Conservation (phyloP, 2,888 invertebrate genomes). For the Nemotelus pantherinus region DNA sequence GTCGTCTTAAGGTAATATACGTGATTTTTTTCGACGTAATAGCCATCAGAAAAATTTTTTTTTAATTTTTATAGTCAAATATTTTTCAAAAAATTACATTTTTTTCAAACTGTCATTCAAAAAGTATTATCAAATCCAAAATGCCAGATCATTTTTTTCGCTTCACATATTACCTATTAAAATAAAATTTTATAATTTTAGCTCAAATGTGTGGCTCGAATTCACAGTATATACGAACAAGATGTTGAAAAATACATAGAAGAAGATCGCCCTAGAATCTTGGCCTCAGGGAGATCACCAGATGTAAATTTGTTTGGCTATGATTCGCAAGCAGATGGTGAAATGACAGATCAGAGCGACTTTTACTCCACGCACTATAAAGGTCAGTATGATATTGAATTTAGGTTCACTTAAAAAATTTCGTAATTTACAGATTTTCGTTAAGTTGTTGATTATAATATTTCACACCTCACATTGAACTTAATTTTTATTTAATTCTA, state of each 20-base stretch:
- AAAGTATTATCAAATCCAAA: too few relatives aligned
- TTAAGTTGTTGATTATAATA: too few relatives aligned
- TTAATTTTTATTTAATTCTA: too few relatives aligned
- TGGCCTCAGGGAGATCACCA: slow-evolving; percentile 64
- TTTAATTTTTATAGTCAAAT: background rate
- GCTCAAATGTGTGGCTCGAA: slow-evolving; percentile 63
- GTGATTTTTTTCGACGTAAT: background rate
- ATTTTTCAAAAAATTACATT: too few relatives aligned
- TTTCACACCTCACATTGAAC: too few relatives aligned
- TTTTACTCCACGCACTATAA: slow-evolving; percentile 60
- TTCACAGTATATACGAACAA: slow-evolving; percentile 63
- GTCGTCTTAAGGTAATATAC: slow-evolving; percentile 60
- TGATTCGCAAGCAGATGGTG: slow-evolving; percentile 59
- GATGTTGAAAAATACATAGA: slow-evolving; percentile 63
- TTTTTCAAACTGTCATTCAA: too few relatives aligned
- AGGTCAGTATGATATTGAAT: slow-evolving; percentile 56
- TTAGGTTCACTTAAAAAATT: background rate
- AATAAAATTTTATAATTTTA: slow-evolving; percentile 48
- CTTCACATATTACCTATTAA: background rate
- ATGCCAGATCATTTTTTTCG: too few relatives aligned
- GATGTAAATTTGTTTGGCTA: slow-evolving; percentile 62
- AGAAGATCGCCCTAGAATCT: slow-evolving; percentile 63
- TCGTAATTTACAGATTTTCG: too few relatives aligned
- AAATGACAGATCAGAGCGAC: slow-evolving; percentile 62
- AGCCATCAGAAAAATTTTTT: background rate